Percentiles rank a stretch among this genome's conserved stretches.
These are phyloP conservation scores for Drosophila longiperda DNA, from an alignment of 2,888 invertebrate genomes.

Conservation along the genomic window DNA sequence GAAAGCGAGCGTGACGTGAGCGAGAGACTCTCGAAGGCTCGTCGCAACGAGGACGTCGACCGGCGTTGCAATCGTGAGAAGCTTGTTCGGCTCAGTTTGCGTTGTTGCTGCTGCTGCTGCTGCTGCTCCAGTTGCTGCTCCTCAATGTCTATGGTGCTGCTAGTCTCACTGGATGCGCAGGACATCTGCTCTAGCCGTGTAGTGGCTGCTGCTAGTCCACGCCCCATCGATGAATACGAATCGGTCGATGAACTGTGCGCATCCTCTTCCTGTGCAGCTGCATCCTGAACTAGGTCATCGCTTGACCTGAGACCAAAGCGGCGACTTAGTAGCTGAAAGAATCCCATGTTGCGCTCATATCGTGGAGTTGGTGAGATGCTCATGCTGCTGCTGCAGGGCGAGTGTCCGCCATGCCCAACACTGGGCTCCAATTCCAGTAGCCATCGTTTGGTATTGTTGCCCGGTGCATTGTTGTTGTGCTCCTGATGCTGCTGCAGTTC, in stretches of 20 bases:
- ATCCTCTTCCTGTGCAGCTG: conserved; percentile 83
- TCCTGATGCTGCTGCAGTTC: conserved; percentile 55
- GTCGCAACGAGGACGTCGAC: conserved; percentile 89
- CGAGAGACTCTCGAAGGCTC: conserved; percentile 89
- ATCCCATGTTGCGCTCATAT: conserved; percentile 87
- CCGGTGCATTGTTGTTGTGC: conserved; percentile 28
- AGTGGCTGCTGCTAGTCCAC: conserved; percentile 48
- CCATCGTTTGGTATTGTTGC: conserved; percentile 46
- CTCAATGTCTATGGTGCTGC: conserved; percentile 87
- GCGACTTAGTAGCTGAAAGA: conserved; percentile 89
- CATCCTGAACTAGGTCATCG: conserved; percentile 84
- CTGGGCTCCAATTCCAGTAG: conserved; percentile 57
- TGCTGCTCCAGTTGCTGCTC: conserved; percentile 75
- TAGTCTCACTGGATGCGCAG: conserved; percentile 87
- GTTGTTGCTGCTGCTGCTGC: conserved; percentile 37
- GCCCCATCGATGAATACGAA: conserved; percentile 77
- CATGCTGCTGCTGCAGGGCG: conserved; percentile 75
- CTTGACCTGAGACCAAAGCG: conserved; percentile 87
- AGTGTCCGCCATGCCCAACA: conserved; percentile 51
- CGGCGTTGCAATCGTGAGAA: conserved; percentile 85
- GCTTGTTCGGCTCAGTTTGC: conserved; percentile 77
- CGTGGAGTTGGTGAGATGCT: conserved; percentile 86
- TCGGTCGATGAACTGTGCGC: conserved; percentile 86
- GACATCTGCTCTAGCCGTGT: conserved; percentile 76
- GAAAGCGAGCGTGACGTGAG: conserved; percentile 88